These are phyloP conservation scores for Eptatretus burgeri DNA, from an alignment of 2,113 vertebrate genomes.

Conservation along the genomic window DNA sequence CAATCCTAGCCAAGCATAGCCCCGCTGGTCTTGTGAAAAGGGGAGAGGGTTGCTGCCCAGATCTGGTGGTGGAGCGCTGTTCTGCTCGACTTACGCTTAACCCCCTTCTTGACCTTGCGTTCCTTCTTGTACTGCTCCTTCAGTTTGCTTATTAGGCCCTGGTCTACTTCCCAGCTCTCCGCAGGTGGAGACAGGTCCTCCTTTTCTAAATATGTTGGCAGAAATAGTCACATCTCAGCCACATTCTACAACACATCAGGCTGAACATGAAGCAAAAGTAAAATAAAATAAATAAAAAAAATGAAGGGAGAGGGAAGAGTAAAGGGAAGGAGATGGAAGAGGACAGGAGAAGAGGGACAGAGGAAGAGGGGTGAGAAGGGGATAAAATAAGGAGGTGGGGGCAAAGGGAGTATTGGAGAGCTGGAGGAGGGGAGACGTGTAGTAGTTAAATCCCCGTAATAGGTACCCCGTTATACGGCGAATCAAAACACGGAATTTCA, in stretches of 20 bases:
- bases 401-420: too few species aligned
- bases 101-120: conserved; percentile 98
- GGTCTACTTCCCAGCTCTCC: conserved; percentile 99
- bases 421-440: too few species aligned
- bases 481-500: too few species aligned
- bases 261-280: conserved; percentile 2
- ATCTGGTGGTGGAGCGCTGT: too few species aligned
- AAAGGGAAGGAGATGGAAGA: background rate
- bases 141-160: conserved; percentile 97
- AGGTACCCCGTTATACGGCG: too few species aligned
- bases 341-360: background rate
- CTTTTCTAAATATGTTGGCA: conserved; percentile 51
- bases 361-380: rapidly evolving
- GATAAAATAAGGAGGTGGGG: background rate
- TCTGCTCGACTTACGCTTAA: conserved; percentile 79
- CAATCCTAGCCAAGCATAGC: too few species aligned
- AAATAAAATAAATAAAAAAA: conserved; percentile 8
- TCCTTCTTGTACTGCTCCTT: conserved; percentile 99
- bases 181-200: conserved; percentile 72
- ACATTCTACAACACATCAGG: conserved; percentile 13
- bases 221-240: conserved; percentile 14
- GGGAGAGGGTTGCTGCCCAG: too few species aligned
- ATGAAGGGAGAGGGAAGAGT: background rate
- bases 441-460: too few species aligned
- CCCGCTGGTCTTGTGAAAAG: too few species aligned